Percentiles rank a stretch among this genome's conserved stretches.
These are phyloP conservation scores for Elephantulus edwardii DNA, from an alignment of 2,113 vertebrate species.

Conservation along the genomic window DNA sequence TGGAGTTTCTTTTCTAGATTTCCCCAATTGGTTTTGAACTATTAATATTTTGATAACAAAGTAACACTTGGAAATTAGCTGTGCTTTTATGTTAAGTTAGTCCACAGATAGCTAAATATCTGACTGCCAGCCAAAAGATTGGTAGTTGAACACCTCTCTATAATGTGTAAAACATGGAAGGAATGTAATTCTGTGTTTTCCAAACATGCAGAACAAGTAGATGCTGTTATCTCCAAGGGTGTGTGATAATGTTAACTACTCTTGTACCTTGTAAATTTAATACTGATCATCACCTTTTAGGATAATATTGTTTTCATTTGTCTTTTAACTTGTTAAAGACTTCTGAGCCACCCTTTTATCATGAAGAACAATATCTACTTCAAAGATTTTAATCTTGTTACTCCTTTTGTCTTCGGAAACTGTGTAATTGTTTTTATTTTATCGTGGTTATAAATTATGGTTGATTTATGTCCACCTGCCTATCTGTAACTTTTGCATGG, in stretches of 20 bases:
- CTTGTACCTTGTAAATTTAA: conserved; percentile 2
- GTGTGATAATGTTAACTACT: conserved; percentile 1
- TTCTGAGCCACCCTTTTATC: not conserved
- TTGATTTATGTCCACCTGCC: conserved; percentile 3
- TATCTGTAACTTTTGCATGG: not conserved
- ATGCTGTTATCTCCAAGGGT: conserved; percentile 26
- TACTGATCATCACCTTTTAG: not conserved
- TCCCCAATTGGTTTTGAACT: conserved; percentile 24
- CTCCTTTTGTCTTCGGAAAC: conserved; percentile 2
- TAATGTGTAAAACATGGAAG: not conserved
- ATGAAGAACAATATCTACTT: conserved; percentile 3
- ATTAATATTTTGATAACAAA: conserved; percentile 50
- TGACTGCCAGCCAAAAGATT: not conserved
- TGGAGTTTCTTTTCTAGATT: conserved; percentile 19
- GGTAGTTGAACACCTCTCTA: too few species aligned
- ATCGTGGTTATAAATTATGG: not conserved
- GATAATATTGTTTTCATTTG: conserved; percentile 18
- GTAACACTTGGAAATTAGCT: conserved; percentile 53
- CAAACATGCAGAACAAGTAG: not conserved
- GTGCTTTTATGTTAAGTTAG: conserved; percentile 38
- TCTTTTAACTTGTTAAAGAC: conserved; percentile 38
- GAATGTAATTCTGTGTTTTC: conserved; percentile 47
- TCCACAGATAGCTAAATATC: not conserved
- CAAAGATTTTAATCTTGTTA: conserved; percentile 29
- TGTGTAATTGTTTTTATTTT: conserved; percentile 43